phyloP scores from a whole-genome alignment of 2,113 vertebrate species.

The Brachyistius frenatus region DNA sequence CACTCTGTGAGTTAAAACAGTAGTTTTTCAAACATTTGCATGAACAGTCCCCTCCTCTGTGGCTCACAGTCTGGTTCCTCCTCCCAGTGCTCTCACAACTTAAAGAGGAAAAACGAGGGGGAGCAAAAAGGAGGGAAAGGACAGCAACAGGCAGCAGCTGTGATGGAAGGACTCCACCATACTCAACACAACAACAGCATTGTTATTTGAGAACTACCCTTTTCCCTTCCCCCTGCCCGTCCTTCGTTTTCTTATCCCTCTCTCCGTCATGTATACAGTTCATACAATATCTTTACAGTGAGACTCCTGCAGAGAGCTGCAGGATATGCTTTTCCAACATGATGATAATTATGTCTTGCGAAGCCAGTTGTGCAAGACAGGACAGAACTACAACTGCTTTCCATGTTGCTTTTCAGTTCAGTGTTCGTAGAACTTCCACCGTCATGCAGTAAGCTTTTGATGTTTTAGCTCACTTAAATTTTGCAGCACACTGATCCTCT shows the following conservation, averaged over 20 bases:
- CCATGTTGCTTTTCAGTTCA: not conserved
- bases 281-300: conserved; percentile 25
- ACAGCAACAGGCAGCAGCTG: conserved; percentile 72
- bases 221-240: conserved; percentile 25
- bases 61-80: not conserved
- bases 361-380: conserved; percentile 8
- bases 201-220: conserved; percentile 72
- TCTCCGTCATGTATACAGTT: conserved; percentile 1
- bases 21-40: not conserved
- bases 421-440: not conserved
- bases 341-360: conserved; percentile 32
- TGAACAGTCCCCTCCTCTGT: not conserved
- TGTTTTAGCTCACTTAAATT: not conserved
- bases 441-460: not conserved
- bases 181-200: conserved; percentile 57
- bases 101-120: conserved; percentile 1
- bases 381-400: not conserved
- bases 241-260: not conserved
- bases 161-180: conserved; percentile 55
- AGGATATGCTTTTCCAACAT: conserved; percentile 12
- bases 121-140: conserved; percentile 28
- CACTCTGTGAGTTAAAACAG: not conserved
- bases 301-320: conserved; percentile 32
- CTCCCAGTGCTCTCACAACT: not conserved
- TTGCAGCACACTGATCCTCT: not conserved